Evolutionary conservation across 2,888 invertebrate genomes (phyloP), one percentile per base, ranked within the genome.

Genomic region (Amaurobius ferox): DNA sequence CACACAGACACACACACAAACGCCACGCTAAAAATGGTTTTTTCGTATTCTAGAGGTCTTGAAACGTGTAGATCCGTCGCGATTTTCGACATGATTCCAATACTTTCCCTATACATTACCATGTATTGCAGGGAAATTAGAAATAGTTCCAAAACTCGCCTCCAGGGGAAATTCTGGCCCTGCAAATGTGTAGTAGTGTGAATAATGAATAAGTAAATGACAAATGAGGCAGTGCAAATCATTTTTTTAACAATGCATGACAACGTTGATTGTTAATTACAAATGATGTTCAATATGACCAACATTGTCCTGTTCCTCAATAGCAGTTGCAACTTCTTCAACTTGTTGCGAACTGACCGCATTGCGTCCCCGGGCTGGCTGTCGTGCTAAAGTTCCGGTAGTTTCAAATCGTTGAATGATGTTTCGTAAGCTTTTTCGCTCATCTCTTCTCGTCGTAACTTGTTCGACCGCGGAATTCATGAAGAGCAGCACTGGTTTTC

Each of bases 251-350:
- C 6, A 13, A 16, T n/a, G n/a, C n/a, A n/a, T n/a, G n/a, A n/a
- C n/a, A 55, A 23, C 1, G 3, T 23, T 23, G 2, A 6, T 23
- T 55, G 23, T n/a, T 23, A 19, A 1, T 55, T 23, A n/a, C 19
- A 23, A 55, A 55, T 55, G 23, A 55, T 6, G 44, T 44, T 44
- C 44, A 44, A 44, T 44, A 44, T 44, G 16, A 11, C 44, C 16
- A 44, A 11, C 7, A 44, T 44, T 71, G 7, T 73, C n/a, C 73
- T 73, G 73, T 61, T 73, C 26, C 2, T 23, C 13, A 73, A 61
- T 19, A 73, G 44, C 61, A 73, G 19, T 72, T 72, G 2, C 72
- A 72, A 72, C 72, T 61, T 55, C 61, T 55, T 73, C 32, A 30
- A 73, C 61, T 61, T 73, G 23, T 55, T 55, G 32, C 73, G 19